Conservation (phyloP, 1,140 invertebrate species). For the Elymnias hypermnestra region DNA sequence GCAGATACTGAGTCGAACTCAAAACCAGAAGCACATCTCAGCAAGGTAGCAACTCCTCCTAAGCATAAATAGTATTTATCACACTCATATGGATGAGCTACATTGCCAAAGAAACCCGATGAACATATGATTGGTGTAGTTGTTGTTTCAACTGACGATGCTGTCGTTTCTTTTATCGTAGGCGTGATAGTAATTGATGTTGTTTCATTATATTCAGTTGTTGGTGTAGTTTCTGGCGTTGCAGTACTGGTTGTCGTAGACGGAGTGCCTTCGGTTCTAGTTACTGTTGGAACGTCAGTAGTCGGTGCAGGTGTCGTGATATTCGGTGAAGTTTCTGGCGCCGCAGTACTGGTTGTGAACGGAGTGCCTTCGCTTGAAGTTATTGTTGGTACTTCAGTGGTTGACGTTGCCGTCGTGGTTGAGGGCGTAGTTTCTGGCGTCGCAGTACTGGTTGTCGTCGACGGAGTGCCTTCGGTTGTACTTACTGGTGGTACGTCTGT, state of each 20-base stretch:
- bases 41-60: conserved; percentile 6
- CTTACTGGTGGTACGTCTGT: too few relatives aligned
- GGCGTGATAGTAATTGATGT: neutral
- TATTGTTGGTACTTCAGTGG: too few relatives aligned
- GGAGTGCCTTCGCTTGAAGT: too few relatives aligned
- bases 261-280: too few relatives aligned
- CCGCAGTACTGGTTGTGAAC: too few relatives aligned
- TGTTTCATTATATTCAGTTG: neutral
- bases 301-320: too few relatives aligned
- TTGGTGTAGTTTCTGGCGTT: neutral
- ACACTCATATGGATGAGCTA: conserved; percentile 18
- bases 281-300: too few relatives aligned
- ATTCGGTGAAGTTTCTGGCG: too few relatives aligned
- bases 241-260: neutral
- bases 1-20: conserved; percentile 8
- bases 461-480: too few relatives aligned
- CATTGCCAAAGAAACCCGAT: conserved; percentile 8
- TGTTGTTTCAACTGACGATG: neutral
- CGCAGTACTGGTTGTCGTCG: too few relatives aligned
- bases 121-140: conserved; percentile 8
- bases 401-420: too few relatives aligned
- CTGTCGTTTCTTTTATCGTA: neutral
- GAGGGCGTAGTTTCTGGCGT: too few relatives aligned
- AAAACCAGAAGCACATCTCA: conserved; percentile 6
- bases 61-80: conserved; percentile 18